Conservation (phyloP, 2,888 invertebrate species). For the Hemaris fuciformis region DNA sequence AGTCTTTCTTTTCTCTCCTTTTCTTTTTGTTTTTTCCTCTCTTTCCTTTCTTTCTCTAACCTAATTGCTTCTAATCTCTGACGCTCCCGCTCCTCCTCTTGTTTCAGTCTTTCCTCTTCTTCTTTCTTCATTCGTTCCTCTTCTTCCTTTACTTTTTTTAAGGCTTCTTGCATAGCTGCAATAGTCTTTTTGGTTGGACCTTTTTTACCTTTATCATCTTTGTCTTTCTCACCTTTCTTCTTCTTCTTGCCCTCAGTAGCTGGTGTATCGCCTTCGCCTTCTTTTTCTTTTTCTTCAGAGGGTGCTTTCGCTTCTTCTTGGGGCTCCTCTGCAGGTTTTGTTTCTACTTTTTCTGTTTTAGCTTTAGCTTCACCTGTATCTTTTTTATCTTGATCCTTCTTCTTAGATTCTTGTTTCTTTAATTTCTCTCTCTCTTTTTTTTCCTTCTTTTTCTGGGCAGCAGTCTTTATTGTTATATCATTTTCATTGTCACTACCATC, state of each 20-base stretch:
- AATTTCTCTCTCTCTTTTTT: conserved; percentile 91
- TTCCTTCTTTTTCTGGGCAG: conserved; percentile 94
- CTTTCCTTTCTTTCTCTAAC: conserved; percentile 93
- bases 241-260: conserved; percentile 72
- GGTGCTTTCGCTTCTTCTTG: conserved; percentile 68
- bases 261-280: conserved; percentile 55
- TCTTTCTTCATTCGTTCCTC: conserved; percentile 88
- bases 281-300: conserved; percentile 63
- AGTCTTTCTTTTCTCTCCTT: conserved; percentile 95
- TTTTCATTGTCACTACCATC: conserved; percentile 78
- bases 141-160: conserved; percentile 94
- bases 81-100: conserved; percentile 87
- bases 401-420: conserved; percentile 87
- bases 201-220: conserved; percentile 83
- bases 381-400: conserved; percentile 72
- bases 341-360: conserved; percentile 42
- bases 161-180: conserved; percentile 94
- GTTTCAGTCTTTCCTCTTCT: conserved; percentile 90
- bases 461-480: conserved; percentile 86
- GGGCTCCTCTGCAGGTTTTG: conserved; percentile 43
- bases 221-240: conserved; percentile 67
- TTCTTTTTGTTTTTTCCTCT: conserved; percentile 94
- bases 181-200: conserved; percentile 93
- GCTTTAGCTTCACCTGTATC: conserved; percentile 46
- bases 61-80: conserved; percentile 87